These are phyloP conservation scores for Pseudomyrmex cubaensis DNA, from an alignment of 1,140 invertebrate species.

Conservation along the genomic window DNA sequence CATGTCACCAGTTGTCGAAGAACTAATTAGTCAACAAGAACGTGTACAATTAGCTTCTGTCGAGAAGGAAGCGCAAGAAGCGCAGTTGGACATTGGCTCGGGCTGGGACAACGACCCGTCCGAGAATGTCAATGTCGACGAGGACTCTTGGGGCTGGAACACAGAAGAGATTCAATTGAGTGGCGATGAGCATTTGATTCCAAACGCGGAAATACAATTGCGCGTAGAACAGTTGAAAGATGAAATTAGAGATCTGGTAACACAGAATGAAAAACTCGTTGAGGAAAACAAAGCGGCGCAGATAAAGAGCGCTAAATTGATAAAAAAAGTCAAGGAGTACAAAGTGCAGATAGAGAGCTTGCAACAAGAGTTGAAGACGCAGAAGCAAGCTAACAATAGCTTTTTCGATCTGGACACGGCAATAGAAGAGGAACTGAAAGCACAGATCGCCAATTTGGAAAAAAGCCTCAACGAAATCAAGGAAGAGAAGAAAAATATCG, in stretches of 20 bases:
- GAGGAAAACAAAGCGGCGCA: constrained; percentile 87
- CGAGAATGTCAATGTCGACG: constrained; percentile 79
- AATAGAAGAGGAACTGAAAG: constrained; percentile 91
- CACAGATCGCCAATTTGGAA: constrained; percentile 88
- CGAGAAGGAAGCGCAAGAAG: constrained; percentile 8
- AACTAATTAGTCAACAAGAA: constrained; percentile 27
- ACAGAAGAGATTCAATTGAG: constrained; percentile 84
- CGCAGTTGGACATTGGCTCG: constrained; percentile 61
- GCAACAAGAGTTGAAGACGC: constrained; percentile 86
- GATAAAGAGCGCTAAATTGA: constrained; percentile 88
- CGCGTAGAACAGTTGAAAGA: constrained; percentile 83
- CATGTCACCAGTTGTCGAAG: neutral
- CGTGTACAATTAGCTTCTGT: neutral
- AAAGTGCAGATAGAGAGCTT: constrained; percentile 88
- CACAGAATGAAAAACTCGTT: constrained; percentile 83
- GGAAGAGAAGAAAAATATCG: constrained; percentile 86
- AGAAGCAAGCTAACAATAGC: constrained; percentile 83
- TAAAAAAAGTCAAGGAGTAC: constrained; percentile 92
- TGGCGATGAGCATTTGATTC: constrained; percentile 74
- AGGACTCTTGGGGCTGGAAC: constrained; percentile 87
- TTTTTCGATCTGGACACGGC: constrained; percentile 89
- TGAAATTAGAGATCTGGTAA: constrained; percentile 84
- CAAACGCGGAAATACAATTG: constrained; percentile 69
- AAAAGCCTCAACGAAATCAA: constrained; percentile 87
- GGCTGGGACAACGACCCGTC: constrained; percentile 71